These are phyloP conservation scores for Ia io DNA, from an alignment of 2,113 vertebrate species.

Conservation along the genomic window DNA sequence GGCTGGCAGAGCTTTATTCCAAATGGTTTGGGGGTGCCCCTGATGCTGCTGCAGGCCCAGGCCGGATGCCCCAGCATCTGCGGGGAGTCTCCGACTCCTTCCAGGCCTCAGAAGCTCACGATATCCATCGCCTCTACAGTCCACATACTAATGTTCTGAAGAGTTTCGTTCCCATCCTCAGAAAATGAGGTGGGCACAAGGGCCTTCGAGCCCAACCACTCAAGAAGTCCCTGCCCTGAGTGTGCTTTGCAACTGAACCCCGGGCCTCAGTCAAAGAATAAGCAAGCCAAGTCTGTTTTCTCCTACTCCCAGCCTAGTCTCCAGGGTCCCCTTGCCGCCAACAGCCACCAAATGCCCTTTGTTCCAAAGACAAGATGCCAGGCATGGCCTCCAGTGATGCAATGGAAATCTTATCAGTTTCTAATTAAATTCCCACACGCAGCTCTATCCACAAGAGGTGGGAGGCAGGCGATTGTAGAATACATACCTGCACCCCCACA, in stretches of 20 bases:
- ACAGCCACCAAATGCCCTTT: not conserved
- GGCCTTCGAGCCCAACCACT: not conserved
- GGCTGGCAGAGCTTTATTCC: not conserved
- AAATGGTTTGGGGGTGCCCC: not conserved
- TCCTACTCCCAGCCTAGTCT: not conserved
- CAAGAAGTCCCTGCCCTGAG: not conserved
- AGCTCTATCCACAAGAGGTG: not conserved
- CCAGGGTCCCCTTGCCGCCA: not conserved
- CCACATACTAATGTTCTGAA: not conserved
- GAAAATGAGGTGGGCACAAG: not conserved
- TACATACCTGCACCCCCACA: not conserved
- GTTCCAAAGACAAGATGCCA: not conserved
- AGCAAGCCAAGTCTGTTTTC: not conserved
- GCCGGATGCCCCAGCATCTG: not conserved
- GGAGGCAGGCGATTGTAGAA: not conserved
- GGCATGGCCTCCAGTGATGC: fast-evolving
- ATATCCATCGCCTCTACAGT: fast-evolving
- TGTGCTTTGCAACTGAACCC: not conserved
- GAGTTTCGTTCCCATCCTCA: not conserved
- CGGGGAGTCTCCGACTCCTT: fast-evolving
- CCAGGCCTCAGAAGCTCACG: not conserved
- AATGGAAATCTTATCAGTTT: not conserved
- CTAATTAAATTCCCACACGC: not conserved
- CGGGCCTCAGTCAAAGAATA: not conserved
- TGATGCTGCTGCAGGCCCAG: not conserved